phyloP scores from a whole-genome alignment of 2,113 vertebrate species.

The Mesocricetus auratus region DNA sequence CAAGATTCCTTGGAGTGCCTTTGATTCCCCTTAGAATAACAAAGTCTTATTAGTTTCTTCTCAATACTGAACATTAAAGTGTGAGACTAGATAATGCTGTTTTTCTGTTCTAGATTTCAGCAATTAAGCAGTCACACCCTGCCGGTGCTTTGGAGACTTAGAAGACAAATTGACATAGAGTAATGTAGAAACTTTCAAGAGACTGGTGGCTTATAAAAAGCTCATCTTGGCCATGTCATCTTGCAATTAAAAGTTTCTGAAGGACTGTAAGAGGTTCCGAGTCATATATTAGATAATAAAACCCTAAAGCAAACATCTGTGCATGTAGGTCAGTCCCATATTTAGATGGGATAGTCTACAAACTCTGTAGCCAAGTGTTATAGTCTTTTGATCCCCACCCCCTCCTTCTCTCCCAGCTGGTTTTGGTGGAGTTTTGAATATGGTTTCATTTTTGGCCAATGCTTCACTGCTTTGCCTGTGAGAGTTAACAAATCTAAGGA shows the following conservation, averaged over 20 bases:
- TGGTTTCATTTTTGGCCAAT: neutral
- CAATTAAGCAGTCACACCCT: neutral
- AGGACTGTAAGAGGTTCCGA: slow-evolving; percentile 61
- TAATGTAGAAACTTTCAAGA: slow-evolving; percentile 40
- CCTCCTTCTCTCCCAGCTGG: neutral
- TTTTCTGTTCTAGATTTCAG: slow-evolving; percentile 50
- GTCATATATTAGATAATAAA: slow-evolving; percentile 68
- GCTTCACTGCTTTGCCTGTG: neutral
- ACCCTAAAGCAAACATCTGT: slow-evolving; percentile 69
- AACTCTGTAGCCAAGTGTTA: slow-evolving; percentile 19
- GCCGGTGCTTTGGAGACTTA: slow-evolving; percentile 57
- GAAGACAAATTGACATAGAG: slow-evolving; percentile 40
- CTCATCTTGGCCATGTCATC: slow-evolving; percentile 27
- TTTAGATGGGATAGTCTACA: slow-evolving; percentile 58
- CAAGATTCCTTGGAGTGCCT: neutral
- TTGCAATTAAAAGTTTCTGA: slow-evolving; percentile 70
- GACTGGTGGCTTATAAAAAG: slow-evolving; percentile 46
- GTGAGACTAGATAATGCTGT: slow-evolving; percentile 15
- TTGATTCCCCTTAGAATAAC: neutral
- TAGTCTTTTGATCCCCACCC: slow-evolving; percentile 41
- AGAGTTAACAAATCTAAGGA: slow-evolving; percentile 20
- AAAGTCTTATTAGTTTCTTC: neutral
- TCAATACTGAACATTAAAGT: neutral
- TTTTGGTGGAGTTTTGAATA: slow-evolving; percentile 48
- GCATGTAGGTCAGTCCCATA: slow-evolving; percentile 48